Conservation (phyloP, 2,888 invertebrate species). For the Catocala fraxini region DNA sequence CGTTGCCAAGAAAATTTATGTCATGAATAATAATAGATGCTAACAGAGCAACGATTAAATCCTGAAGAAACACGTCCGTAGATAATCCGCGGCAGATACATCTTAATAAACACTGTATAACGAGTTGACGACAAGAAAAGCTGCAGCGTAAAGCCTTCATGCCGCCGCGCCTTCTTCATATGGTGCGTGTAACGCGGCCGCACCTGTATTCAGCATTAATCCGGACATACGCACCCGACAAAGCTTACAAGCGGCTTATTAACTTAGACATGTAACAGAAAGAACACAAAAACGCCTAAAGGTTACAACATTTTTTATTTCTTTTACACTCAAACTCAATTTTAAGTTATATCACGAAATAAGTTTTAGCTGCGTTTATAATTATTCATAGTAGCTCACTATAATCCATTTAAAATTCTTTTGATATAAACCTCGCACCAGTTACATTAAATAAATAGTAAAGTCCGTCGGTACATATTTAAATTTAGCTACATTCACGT, state of each 20-base stretch:
- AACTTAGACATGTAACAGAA: conserved; percentile 24
- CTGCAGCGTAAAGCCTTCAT: conserved; percentile 28
- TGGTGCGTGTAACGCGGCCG: conserved; percentile 17
- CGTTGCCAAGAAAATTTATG: conserved; percentile 84
- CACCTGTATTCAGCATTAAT: conserved; percentile 39
- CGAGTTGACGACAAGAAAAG: conserved; percentile 70
- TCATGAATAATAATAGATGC: conserved; percentile 85
- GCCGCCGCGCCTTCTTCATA: conserved; percentile 11
- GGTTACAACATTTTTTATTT: background rate
- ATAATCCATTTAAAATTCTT: conserved; percentile 49
- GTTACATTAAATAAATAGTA: conserved; percentile 46
- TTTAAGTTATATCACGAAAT: conserved; percentile 26
- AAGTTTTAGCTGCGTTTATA: background rate
- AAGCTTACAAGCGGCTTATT: conserved; percentile 33
- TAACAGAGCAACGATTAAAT: conserved; percentile 82
- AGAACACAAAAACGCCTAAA: conserved; percentile 19
- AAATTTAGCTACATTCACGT: conserved; percentile 38
- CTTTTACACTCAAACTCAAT: background rate
- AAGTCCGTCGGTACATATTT: conserved; percentile 45
- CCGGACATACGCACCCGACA: conserved; percentile 31
- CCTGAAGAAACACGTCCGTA: conserved; percentile 77
- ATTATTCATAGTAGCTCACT: background rate
- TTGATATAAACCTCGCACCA: conserved; percentile 55
- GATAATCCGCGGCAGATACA: conserved; percentile 79
- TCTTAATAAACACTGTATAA: conserved; percentile 78